A percentile compares a stretch with the other conserved stretches of the same genome.
Evolutionary conservation across 2,113 vertebrate genomes (phyloP).

Genomic region (Falco punctatus): DNA sequence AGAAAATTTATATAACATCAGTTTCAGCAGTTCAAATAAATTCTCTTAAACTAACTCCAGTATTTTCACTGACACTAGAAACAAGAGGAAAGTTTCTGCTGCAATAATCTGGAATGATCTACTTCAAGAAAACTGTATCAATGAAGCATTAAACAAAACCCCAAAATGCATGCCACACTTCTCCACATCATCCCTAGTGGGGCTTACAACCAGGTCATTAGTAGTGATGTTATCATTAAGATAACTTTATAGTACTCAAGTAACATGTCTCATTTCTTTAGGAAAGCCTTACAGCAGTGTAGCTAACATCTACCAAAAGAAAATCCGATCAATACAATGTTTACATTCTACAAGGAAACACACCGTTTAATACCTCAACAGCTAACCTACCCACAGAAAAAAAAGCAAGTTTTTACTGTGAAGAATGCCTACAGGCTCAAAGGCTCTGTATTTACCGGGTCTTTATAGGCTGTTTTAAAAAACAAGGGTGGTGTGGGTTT

Average conservation of each 20-base stretch:
- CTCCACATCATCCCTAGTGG: neutral
- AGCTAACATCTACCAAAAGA: neutral
- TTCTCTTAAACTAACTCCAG: neutral
- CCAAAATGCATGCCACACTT: neutral
- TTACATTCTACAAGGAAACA: neutral
- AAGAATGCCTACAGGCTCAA: neutral
- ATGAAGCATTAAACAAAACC: neutral
- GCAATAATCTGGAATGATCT: neutral
- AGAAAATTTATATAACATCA: neutral
- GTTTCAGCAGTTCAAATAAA: neutral
- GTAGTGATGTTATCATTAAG: neutral
- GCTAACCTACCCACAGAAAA: neutral
- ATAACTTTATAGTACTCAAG: neutral
- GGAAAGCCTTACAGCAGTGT: neutral
- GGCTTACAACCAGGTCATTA: neutral
- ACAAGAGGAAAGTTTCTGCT: neutral
- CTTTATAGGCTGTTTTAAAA: neutral
- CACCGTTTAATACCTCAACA: neutral
- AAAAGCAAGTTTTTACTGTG: neutral
- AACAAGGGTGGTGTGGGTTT: neutral
- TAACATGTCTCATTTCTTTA: neutral
- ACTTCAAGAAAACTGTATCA: neutral
- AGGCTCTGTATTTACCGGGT: neutral
- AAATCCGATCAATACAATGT: neutral
- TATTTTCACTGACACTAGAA: neutral